Evolutionary conservation across 2,888 invertebrate genomes (phyloP).

Genomic region (Antheraea yamamai): DNA sequence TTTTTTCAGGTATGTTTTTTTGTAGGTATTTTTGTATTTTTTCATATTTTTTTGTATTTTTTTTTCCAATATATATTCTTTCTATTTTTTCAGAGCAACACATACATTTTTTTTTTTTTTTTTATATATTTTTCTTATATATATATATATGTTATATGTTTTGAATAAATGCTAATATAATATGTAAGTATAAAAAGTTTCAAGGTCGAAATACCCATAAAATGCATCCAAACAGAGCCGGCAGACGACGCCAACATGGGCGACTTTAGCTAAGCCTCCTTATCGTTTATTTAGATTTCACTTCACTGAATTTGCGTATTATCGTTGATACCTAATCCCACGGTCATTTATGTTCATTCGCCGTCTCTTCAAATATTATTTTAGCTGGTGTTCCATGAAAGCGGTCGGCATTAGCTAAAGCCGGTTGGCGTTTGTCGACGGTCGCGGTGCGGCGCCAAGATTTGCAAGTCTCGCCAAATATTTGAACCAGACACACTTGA

Average conservation of each 20-base stretch:
- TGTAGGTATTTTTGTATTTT: no score
- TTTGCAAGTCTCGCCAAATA: slow-evolving; percentile 75
- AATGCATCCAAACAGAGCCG: neutral
- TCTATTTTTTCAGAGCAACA: no score
- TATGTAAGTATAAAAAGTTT: neutral
- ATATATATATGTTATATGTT: no score
- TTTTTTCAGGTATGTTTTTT: no score
- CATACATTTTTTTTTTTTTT: no score
- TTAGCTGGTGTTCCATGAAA: slow-evolving; percentile 65
- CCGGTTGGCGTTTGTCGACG: slow-evolving; percentile 44
- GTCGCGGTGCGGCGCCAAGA: slow-evolving; percentile 66
- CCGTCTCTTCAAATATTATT: slow-evolving; percentile 72
- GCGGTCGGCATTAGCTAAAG: slow-evolving; percentile 52
- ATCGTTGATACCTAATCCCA: slow-evolving; percentile 63
- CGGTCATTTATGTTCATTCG: slow-evolving; percentile 78
- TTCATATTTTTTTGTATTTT: no score
- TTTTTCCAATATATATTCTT: no score
- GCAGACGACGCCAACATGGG: neutral
- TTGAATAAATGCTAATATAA: neutral
- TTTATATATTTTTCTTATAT: no score
- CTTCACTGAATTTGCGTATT: slow-evolving; percentile 18
- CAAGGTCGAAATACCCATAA: neutral
- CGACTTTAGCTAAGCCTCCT: neutral
- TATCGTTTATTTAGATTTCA: slow-evolving; percentile 21
- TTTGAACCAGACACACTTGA: slow-evolving; percentile 61